Base-by-base conservation (phyloP, 2,113 vertebrate species). In the Orthonyx spaldingii region DNA sequence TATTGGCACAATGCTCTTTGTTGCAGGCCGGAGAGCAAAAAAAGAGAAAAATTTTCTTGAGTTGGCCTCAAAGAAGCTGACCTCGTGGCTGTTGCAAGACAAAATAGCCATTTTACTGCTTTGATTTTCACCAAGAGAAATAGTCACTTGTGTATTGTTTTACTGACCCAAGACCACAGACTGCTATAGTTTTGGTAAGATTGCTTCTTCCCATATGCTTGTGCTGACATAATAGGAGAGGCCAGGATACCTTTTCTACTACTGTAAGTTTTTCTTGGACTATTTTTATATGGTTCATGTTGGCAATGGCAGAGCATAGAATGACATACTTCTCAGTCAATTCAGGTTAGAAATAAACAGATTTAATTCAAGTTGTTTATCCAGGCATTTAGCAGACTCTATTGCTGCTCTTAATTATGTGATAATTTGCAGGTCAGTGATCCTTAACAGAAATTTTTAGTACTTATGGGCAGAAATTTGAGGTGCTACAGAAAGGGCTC, bases 171-270 rank as follows among this genome's bases (percentile, higher is more conserved):
- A 56, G 24, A 44, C 42, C 56, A 53, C 32, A 60, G 30, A 7
- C 21, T 63, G 0, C 30, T 30, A 2, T 10, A 4, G 17, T 21
- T 71, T 64, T 57, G 49, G 23, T 19, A 27, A 20, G 0, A 0
- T 85, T 78, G 8, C 27, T 60, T 64, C 27, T 14, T 80, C 15
- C 28, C 8, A 3, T 47, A 10, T 35, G 30, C 53, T 24, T 55
- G 18, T 55, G 75, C 39, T 76, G 64, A 49, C 26, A 6, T 50
- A 64, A 56, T 7, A 49, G 52, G 15, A 78, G 37, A 87, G 22
- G 18, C 12, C n/a, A 82, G 42, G 33, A 18, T 11, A 32, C 2
- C 1, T 57, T 63, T 86, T 47, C 53, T 64, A 19, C 41, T 65
- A 3, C 13, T 33, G 7, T 41, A 28, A 44, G 2, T 3, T 35